A percentile compares a stretch with the other conserved stretches of the same genome.
phyloP scores from a whole-genome alignment of 1,140 invertebrate species.

The Hyles euphorbiae region DNA sequence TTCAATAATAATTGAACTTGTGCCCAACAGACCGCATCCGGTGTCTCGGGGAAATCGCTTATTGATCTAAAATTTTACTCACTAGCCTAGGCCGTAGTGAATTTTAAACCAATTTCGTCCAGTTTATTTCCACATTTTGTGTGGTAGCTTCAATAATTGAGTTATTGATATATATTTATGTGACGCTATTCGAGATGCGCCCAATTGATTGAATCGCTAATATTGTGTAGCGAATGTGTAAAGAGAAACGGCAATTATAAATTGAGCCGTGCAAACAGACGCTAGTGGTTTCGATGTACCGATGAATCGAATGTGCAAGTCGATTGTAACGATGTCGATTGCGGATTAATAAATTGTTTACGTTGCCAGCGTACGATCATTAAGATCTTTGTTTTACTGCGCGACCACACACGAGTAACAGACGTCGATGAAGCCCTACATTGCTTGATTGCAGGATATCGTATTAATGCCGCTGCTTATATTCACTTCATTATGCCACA shows the following conservation, averaged over 20 bases:
- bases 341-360: constrained; percentile 62
- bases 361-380: constrained; percentile 49
- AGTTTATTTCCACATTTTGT: too few species aligned
- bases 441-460: constrained; percentile 69
- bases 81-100: background rate
- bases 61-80: constrained; percentile 54
- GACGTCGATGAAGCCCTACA: constrained; percentile 61
- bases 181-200: too few species aligned
- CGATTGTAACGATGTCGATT: constrained; percentile 61
- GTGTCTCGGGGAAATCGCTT: constrained; percentile 61
- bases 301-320: constrained; percentile 42
- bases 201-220: too few species aligned
- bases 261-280: constrained; percentile 34
- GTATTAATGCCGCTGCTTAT: constrained; percentile 58
- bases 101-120: too few species aligned
- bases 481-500: constrained; percentile 33
- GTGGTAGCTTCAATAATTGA: too few species aligned
- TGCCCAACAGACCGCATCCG: constrained; percentile 64
- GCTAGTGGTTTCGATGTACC: constrained; percentile 39
- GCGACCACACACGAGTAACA: constrained; percentile 62
- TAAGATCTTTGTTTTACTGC: constrained; percentile 65
- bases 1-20: constrained; percentile 67
- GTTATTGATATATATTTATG: too few species aligned
- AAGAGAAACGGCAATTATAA: constrained; percentile 33
- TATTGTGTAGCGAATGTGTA: too few species aligned